phyloP scores from a whole-genome alignment of 2,113 vertebrate species.

The Tretioscincus oriximinensis region DNA sequence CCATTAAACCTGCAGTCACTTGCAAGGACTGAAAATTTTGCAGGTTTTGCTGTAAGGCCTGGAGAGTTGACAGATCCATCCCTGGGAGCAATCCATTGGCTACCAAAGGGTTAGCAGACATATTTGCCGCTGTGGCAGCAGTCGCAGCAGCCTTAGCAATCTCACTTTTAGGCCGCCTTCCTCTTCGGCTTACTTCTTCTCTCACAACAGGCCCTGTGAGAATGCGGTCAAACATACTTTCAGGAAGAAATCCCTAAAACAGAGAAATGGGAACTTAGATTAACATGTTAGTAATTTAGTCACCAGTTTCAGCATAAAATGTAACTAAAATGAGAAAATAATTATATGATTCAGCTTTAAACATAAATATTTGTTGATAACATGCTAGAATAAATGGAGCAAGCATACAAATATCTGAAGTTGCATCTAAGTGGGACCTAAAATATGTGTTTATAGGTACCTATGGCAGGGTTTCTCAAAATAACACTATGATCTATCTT shows the following conservation, averaged over 20 bases:
- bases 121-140: slow-evolving; percentile 57
- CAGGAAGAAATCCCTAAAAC: slow-evolving; percentile 91
- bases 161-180: slow-evolving; percentile 93
- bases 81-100: slow-evolving; percentile 87
- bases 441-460: too few species aligned
- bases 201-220: slow-evolving; percentile 95
- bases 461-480: too few species aligned
- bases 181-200: slow-evolving; percentile 93
- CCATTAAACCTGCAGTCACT: slow-evolving; percentile 91
- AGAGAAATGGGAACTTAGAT: neutral
- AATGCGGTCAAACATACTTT: slow-evolving; percentile 96
- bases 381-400: neutral
- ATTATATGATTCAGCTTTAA: neutral
- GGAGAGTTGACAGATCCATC: slow-evolving; percentile 90
- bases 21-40: slow-evolving; percentile 94
- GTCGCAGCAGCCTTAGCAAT: slow-evolving; percentile 78
- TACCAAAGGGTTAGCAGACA: slow-evolving; percentile 80
- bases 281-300: fast-evolving
- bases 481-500: too few species aligned
- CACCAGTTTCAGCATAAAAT: neutral
- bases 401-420: neutral
- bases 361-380: neutral
- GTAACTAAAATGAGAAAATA: neutral
- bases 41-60: slow-evolving; percentile 95
- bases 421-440: too few species aligned